Evolutionary conservation across 2,113 vertebrate species (phyloP).

Genomic region (Piliocolobus tephrosceles): DNA sequence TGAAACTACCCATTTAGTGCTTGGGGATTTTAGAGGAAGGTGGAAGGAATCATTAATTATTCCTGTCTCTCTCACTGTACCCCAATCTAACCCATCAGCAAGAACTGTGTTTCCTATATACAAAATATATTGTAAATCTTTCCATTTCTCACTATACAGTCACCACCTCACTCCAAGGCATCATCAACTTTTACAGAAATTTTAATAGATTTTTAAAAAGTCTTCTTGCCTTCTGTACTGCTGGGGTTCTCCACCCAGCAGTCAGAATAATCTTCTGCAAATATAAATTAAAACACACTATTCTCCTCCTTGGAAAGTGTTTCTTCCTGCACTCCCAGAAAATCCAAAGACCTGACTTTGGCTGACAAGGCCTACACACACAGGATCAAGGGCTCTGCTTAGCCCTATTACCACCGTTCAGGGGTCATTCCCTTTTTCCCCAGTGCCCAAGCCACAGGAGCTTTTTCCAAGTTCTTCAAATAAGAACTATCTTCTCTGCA

Average conservation of each 20-base stretch:
- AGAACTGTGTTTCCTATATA: not conserved
- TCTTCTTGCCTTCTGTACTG: not conserved
- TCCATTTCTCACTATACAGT: not conserved
- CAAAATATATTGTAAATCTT: not conserved
- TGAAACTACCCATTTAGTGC: not conserved
- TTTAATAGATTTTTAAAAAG: not conserved
- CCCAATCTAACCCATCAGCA: not conserved
- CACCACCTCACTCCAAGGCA: not conserved
- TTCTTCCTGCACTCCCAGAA: not conserved
- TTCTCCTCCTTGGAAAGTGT: not conserved
- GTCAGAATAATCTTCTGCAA: not conserved
- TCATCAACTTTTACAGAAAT: not conserved
- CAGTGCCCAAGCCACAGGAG: not conserved
- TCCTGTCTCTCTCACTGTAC: not conserved
- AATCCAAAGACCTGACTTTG: not conserved
- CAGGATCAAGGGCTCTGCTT: not conserved
- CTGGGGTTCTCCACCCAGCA: not conserved
- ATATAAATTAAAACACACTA: not conserved
- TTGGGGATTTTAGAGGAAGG: not conserved
- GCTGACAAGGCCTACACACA: not conserved
- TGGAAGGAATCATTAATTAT: not conserved
- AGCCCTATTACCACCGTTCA: not conserved
- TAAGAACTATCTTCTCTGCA: not conserved
- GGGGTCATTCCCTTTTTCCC: no score
- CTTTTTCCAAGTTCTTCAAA: not conserved